Conservation (phyloP, 2,113 vertebrate genomes). For the Butorides virescens region DNA sequence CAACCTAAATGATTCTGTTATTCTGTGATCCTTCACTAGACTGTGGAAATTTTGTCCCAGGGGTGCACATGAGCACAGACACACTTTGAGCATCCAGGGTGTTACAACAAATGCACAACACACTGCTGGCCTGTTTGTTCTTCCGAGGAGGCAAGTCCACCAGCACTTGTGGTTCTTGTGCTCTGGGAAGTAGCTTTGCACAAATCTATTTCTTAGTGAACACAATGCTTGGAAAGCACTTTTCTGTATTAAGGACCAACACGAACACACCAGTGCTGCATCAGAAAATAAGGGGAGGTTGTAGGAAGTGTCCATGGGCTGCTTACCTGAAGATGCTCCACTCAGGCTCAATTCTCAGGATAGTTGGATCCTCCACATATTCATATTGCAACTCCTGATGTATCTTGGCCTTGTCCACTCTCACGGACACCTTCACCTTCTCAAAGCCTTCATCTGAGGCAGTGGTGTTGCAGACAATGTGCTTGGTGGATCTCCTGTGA, state of each 20-base stretch:
- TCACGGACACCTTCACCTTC: conserved; percentile 88
- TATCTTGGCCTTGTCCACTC: conserved; percentile 90
- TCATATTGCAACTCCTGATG: conserved; percentile 91
- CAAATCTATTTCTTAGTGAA: background rate
- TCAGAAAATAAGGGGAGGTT: accelerated
- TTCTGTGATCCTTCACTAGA: background rate
- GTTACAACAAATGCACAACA: background rate
- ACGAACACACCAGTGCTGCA: background rate
- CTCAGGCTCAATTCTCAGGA: conserved; percentile 91
- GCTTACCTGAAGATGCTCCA: conserved; percentile 96
- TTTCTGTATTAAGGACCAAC: background rate
- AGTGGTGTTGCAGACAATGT: conserved; percentile 90
- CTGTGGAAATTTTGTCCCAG: background rate
- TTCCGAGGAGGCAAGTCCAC: background rate
- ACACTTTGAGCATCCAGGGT: background rate
- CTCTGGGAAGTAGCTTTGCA: background rate
- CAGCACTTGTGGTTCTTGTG: background rate
- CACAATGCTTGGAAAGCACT: background rate
- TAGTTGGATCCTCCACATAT: conserved; percentile 93
- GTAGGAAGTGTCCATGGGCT: background rate
- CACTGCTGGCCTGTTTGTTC: background rate
- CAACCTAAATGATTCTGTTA: no score
- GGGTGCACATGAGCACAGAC: background rate
- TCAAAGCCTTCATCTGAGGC: conserved; percentile 84
- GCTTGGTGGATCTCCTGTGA: conserved; percentile 84